Evolutionary conservation across 2,888 invertebrate genomes (phyloP), one percentile per base, ranked within the genome.

Genomic region (Amphipoea oculea): DNA sequence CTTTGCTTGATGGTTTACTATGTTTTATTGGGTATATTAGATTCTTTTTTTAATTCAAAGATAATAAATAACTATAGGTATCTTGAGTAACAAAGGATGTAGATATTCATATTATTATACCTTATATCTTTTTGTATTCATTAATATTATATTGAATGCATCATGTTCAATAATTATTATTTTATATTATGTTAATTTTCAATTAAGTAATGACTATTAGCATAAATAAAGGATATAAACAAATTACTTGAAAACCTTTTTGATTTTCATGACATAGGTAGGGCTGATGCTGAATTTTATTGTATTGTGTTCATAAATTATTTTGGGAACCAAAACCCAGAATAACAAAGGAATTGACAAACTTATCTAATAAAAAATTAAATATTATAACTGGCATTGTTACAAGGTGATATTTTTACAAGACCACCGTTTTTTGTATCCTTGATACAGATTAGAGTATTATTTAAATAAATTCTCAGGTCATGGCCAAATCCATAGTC

Each of bases 401-500:
- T 29, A 70, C 40, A 74, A 63, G 17, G 51, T 66, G 2, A 29
- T 14, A 62, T 62, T n/a, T 73, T 51, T n/a, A 42, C 40, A 12
- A 68, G 12, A 66, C 20, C n/a, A 45, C 23, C 11, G 17, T 45
- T 73, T 40, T 29, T 69, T 68, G 54, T n/a, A 66, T 45, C 54
- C 65, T 76, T 73, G 69, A 48, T 76, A 45, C 1, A 78, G 63
- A 71, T 71, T 23, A 40, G 12, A 72, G 2, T 74, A 69, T 68
- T 73, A 84, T 78, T 86, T 40, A 48, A 71, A 74, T 73, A 57
- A 42, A 74, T 54, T 72, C 54, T 51, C 29, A 78, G 79, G 74
- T 85, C 86, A 87, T 78, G 86, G 85, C 45, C 88, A 86, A 54
- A 76, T 51, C 36, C 71, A 82, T 82, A 78, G 42, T 65, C 23